phyloP scores from a whole-genome alignment of 1,140 invertebrate species.

The Phenacoccus solenopsis region DNA sequence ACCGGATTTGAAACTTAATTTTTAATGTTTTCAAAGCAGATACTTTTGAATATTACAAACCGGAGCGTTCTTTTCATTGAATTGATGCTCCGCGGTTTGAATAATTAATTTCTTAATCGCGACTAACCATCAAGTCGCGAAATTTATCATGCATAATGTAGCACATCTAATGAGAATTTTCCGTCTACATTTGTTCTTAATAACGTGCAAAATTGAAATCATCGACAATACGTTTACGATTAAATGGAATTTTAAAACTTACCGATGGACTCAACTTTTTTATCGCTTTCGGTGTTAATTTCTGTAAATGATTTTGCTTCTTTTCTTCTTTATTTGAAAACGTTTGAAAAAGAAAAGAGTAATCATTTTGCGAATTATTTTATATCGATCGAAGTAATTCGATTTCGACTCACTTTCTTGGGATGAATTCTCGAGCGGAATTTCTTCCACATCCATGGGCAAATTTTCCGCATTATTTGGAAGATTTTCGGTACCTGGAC shows the following conservation, averaged over 20 bases:
- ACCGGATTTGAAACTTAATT: slow-evolving; percentile 15
- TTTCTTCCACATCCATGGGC: neutral
- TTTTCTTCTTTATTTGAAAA: slow-evolving; percentile 19
- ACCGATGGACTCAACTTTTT: neutral
- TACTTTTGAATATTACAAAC: slow-evolving; percentile 7
- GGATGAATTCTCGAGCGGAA: neutral
- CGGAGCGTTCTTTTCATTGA: neutral
- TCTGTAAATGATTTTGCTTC: slow-evolving; percentile 51
- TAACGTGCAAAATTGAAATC: too few species aligned
- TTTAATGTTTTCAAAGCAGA: slow-evolving; percentile 10
- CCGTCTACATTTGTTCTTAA: neutral
- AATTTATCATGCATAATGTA: slow-evolving; percentile 18
- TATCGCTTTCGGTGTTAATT: slow-evolving; percentile 41
- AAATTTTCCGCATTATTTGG: neutral
- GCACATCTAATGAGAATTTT: slow-evolving; percentile 9
- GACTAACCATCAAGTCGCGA: slow-evolving; percentile 13
- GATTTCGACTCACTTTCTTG: neutral
- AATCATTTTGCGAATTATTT: neutral
- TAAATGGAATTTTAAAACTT: neutral
- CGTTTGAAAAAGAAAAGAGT: neutral
- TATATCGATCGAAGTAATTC: neutral
- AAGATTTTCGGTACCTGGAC: neutral
- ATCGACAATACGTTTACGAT: neutral
- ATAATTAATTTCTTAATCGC: slow-evolving; percentile 16
- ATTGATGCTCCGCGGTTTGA: slow-evolving; percentile 5